A percentile compares a stretch with the other conserved stretches of the same genome.
These are phyloP conservation scores for Zoanthus sociatus DNA, from an alignment of 92 coral and sea anemone species.

Conservation along the genomic window DNA sequence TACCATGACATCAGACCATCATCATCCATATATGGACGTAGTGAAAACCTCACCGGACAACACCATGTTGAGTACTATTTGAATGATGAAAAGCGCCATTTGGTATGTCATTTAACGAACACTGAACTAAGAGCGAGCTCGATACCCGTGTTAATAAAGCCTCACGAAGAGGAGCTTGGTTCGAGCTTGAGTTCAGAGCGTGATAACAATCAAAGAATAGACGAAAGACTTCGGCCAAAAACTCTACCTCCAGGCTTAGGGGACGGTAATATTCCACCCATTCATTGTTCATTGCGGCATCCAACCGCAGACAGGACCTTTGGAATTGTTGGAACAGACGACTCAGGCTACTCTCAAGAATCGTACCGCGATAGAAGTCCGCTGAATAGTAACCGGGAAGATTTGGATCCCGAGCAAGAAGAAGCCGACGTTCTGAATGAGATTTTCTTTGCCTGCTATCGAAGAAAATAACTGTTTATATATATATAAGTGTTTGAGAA, in stretches of 20 bases:
- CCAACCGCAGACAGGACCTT: neutral
- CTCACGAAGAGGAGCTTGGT: neutral
- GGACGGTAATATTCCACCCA: neutral
- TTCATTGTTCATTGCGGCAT: neutral
- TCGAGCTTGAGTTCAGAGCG: neutral
- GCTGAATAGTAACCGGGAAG: constrained; percentile 40
- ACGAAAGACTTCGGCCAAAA: neutral
- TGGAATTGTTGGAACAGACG: constrained; percentile 65
- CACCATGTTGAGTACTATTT: neutral
- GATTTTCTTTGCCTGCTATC: constrained; percentile 57
- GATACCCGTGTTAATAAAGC: neutral
- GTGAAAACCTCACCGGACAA: neutral
- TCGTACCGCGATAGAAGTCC: constrained; percentile 56
- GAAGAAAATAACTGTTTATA: constrained; percentile 15
- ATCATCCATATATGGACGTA: constrained; percentile 2
- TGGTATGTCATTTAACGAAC: neutral
- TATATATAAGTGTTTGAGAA: too few relatives aligned
- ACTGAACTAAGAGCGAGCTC: neutral
- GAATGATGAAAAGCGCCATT: neutral
- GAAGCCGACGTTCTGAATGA: constrained; percentile 61
- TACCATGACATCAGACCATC: constrained; percentile 21
- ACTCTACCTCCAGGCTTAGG: neutral
- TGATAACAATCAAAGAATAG: neutral
- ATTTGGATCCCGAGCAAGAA: constrained; percentile 49
- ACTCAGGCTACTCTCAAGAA: constrained; percentile 87